Base-by-base conservation (phyloP, 2,797 vertebrate species). In the Tragelaphus eurycerus region DNA sequence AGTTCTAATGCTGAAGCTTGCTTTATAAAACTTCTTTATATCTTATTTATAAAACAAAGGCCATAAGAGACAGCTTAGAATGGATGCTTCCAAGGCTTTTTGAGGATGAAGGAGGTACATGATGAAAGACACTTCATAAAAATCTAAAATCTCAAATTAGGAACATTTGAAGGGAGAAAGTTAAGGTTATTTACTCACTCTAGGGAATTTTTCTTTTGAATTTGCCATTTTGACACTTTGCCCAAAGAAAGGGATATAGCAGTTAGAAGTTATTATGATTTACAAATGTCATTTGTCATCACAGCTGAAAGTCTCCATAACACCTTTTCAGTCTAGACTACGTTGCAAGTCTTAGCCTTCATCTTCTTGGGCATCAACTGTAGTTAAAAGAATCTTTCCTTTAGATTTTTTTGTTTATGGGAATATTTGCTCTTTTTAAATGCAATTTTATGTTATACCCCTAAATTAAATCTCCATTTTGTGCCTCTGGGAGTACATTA, bases 251-350 rank as follows among this genome's bases (percentile, higher is more conserved):
- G 12, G 43, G 2, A 81, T 57, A 91, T 0, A 59, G 38, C 38
- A 76, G 55, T 94, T 89, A 59, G 57, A 91, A 74, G 38, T 96
- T 93, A 64, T 57, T 94, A 82, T 89, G 67, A 76, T 86, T 87
- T 89, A 81, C n/a, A 96, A 85, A 93, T 15, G 50, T 59, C 76
- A 95, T 86, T 97, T 96, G 93, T 93, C 76, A 76, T 78, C 55
- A 59, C 57, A 83, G 19, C 74, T 86, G 60, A 50, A 57, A 87
- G 21, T 96, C 87, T 97, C 31, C 86, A 1, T 43, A 83, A 92
- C 16, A 88, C 86, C 16, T 71, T 85, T 82, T 76, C 19, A n/a
- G n/a, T 27, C 25, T 82, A 54, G 25, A 83, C 54, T 38, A 55
- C n/a, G 10, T 78, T 78, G 95, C 25, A 54, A 60, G 82, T 23